These are phyloP conservation scores for Oryzias dopingdopingensis DNA, from an alignment of 2,797 vertebrate species.

Conservation along the genomic window DNA sequence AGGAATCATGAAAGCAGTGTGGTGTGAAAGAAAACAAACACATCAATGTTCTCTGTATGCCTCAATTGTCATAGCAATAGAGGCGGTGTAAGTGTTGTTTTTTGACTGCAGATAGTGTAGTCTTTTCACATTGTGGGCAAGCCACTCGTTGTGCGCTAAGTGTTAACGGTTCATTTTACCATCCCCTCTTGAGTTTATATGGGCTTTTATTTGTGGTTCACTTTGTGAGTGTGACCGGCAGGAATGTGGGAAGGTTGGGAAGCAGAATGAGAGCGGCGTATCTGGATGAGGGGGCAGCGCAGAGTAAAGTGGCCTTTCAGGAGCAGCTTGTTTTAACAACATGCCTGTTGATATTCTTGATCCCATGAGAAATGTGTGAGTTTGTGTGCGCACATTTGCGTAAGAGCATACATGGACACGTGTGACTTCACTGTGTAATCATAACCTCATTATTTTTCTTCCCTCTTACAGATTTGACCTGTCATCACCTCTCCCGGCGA, in stretches of 20 bases:
- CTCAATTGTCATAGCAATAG: constrained; percentile 40
- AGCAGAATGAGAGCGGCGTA: constrained; percentile 30
- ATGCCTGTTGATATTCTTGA: constrained; percentile 55
- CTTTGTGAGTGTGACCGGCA: constrained; percentile 31
- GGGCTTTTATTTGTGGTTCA: constrained; percentile 54
- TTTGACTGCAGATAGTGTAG: constrained; percentile 57
- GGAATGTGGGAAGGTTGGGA: constrained; percentile 51
- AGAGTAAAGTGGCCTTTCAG: constrained; percentile 57
- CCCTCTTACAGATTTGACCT: constrained; percentile 86
- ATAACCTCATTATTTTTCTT: constrained; percentile 76
- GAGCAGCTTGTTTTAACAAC: constrained; percentile 53
- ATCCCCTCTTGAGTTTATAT: constrained; percentile 68
- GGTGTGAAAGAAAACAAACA: constrained; percentile 46
- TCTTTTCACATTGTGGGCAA: constrained; percentile 47
- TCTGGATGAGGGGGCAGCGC: constrained; percentile 43
- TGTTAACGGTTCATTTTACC: constrained; percentile 60
- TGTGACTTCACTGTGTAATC: constrained; percentile 68
- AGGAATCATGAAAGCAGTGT: constrained; percentile 34
- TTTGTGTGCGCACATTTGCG: constrained; percentile 24
- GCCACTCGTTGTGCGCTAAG: constrained; percentile 52
- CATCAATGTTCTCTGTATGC: constrained; percentile 32
- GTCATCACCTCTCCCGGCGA: constrained; percentile 63
- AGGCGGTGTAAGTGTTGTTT: constrained; percentile 53
- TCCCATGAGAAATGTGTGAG: constrained; percentile 63
- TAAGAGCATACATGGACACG: constrained; percentile 28